Evolutionary conservation across 2,797 vertebrate genomes (phyloP).

Genomic region (Acridotheres tristis): DNA sequence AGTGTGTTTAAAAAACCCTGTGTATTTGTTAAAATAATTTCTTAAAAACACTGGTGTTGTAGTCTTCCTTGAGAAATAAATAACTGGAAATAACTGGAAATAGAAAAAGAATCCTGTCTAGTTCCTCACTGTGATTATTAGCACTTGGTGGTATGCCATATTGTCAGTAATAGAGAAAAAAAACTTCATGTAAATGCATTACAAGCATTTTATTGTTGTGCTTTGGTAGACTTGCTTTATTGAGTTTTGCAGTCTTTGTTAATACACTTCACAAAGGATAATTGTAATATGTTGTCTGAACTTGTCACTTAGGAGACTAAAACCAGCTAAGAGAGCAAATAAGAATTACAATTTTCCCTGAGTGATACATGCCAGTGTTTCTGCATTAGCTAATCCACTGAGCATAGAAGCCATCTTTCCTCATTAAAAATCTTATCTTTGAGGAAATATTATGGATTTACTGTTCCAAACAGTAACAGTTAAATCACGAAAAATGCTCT

Average conservation of each 20-base stretch:
- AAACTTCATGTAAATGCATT: not conserved
- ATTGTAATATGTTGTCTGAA: slow-evolving; percentile 48
- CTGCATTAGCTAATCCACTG: slow-evolving; percentile 40
- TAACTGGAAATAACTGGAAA: slow-evolving; percentile 24
- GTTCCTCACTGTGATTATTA: not conserved
- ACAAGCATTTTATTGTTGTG: not conserved
- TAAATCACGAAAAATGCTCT: not conserved
- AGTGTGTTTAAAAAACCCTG: not conserved
- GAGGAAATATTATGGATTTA: slow-evolving; percentile 12
- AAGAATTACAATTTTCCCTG: slow-evolving; percentile 47
- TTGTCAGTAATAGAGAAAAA: not conserved
- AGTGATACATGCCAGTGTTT: slow-evolving; percentile 23
- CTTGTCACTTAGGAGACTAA: slow-evolving; percentile 63
- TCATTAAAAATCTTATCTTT: slow-evolving; percentile 20
- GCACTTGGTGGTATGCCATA: not conserved
- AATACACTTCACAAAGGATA: slow-evolving; percentile 35
- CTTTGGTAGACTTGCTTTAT: slow-evolving; percentile 5
- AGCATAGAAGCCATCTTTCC: slow-evolving; percentile 7
- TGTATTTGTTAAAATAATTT: slow-evolving; percentile 13
- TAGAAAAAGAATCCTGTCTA: not conserved
- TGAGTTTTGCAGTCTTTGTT: slow-evolving; percentile 1
- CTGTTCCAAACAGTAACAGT: not conserved
- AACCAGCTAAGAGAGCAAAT: slow-evolving; percentile 55
- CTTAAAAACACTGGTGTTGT: not conserved
- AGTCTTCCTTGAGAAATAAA: not conserved